phyloP scores from a whole-genome alignment of 2,888 invertebrate genomes.

The Drosophila setosimentum region DNA sequence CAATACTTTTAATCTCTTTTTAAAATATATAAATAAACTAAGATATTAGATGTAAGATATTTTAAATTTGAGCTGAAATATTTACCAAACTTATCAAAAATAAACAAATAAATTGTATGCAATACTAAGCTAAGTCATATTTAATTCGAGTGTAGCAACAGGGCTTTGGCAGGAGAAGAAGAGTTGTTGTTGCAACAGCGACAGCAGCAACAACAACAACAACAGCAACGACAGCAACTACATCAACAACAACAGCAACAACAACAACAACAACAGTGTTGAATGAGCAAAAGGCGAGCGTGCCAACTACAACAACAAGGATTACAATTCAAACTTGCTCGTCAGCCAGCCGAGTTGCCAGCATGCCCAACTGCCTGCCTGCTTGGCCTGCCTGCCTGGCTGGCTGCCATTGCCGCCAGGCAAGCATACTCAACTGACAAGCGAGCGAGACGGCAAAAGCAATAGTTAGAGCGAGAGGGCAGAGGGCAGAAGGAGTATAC shows the following conservation, averaged over 20 bases:
- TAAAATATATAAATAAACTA: neutral
- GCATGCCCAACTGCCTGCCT: constrained; percentile 9
- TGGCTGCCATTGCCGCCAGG: constrained; percentile 62
- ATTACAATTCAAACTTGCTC: constrained; percentile 79
- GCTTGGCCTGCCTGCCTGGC: constrained; percentile 52
- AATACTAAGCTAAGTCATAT: constrained; percentile 1
- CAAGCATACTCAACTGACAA: constrained; percentile 22
- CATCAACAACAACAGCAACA: constrained; percentile 69
- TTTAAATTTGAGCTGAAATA: neutral
- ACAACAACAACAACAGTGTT: constrained; percentile 29
- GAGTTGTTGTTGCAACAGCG: constrained; percentile 49
- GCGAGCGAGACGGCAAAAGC: constrained; percentile 1
- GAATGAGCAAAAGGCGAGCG: constrained; percentile 61
- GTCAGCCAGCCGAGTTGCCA: constrained; percentile 69
- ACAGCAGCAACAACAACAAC: constrained; percentile 30
- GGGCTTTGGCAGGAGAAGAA: neutral
- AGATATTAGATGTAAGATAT: neutral
- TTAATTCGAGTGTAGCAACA: constrained; percentile 15
- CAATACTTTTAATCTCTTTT: neutral
- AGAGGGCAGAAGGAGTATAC: neutral
- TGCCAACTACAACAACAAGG: constrained; percentile 79
- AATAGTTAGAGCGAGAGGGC: neutral
- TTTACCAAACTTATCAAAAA: neutral
- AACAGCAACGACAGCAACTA: constrained; percentile 56
- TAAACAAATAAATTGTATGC: neutral